Percentiles rank a stretch among this genome's conserved stretches.
phyloP scores from a whole-genome alignment of 2,888 invertebrate genomes.

The Eilema sororculum region DNA sequence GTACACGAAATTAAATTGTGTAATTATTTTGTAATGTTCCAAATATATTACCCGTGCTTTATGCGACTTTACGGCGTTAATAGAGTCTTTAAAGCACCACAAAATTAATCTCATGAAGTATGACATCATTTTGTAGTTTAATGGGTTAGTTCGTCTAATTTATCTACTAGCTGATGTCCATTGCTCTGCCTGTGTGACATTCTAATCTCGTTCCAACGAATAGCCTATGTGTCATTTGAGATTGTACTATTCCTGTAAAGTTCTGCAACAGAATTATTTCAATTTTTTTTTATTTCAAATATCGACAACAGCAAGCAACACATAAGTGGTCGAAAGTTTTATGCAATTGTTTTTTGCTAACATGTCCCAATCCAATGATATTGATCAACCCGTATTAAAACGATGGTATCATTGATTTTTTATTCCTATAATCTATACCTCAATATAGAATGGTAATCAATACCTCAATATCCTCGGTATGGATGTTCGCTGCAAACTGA shows the following conservation, averaged over 20 bases:
- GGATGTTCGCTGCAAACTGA: no score
- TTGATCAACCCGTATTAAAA: no score
- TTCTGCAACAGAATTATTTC: background rate
- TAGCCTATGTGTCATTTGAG: no score
- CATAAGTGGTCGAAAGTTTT: no score
- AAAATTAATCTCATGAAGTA: conserved; percentile 34
- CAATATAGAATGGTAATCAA: no score
- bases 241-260: no score
- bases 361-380: background rate
- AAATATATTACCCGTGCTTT: conserved; percentile 35
- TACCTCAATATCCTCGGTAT: no score
- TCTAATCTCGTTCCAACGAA: no score
- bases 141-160: conserved; percentile 30
- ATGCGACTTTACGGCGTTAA: conserved; percentile 41
- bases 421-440: no score
- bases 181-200: no score
- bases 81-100: conserved; percentile 52
- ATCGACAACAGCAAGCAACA: background rate
- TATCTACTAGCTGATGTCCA: conserved; percentile 9
- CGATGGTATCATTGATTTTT: no score
- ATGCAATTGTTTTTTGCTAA: no score
- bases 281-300: background rate
- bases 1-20: conserved; percentile 26
- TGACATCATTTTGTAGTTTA: conserved; percentile 28
- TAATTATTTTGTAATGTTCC: conserved; percentile 31